Conservation (phyloP, 1,140 invertebrate species). For the Frieseomelitta varia region DNA sequence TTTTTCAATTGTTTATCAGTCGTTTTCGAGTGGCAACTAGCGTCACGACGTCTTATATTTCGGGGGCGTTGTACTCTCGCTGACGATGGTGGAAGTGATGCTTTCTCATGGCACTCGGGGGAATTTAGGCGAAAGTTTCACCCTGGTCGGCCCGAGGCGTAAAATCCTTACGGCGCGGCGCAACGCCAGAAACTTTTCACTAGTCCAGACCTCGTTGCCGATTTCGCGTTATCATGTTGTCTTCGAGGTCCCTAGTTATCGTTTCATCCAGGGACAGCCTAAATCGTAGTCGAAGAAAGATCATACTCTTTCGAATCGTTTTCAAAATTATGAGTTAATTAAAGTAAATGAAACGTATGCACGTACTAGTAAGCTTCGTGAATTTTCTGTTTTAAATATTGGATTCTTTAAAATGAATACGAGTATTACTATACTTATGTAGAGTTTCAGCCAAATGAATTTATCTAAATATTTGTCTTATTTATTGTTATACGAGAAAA, state of each 20-base stretch:
- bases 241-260: constrained; percentile 7
- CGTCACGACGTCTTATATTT: neutral
- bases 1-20: neutral
- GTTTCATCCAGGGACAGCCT: neutral
- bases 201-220: neutral
- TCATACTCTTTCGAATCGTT: neutral
- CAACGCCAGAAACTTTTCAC: neutral
- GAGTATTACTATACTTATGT: too few relatives aligned
- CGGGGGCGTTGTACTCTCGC: constrained; percentile 3
- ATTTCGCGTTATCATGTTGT: constrained; percentile 6
- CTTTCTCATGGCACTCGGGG: constrained; percentile 11
- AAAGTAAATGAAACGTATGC: too few relatives aligned
- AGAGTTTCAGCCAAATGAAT: too few relatives aligned
- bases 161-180: neutral
- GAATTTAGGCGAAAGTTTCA: constrained; percentile 19
- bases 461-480: too few relatives aligned
- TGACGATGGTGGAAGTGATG: neutral
- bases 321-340: neutral
- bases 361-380: too few relatives aligned
- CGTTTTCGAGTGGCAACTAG: neutral
- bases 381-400: too few relatives aligned
- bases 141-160: neutral
- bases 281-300: neutral
- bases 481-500: too few relatives aligned
- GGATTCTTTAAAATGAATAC: too few relatives aligned